Conservation (phyloP, 2,113 vertebrate species). For the Lamprotornis superbus region DNA sequence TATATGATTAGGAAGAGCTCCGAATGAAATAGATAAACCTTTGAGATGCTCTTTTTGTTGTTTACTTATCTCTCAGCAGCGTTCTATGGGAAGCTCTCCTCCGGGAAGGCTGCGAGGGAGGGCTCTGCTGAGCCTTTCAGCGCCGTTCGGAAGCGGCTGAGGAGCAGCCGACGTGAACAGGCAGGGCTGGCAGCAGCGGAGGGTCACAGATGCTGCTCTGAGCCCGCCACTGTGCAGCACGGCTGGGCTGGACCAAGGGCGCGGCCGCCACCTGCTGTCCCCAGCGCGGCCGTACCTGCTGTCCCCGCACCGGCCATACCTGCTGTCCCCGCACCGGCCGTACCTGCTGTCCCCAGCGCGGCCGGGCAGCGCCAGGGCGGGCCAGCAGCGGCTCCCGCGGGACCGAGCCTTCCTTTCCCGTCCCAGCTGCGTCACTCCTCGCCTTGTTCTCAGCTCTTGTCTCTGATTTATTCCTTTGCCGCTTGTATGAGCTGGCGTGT, state of each 20-base stretch:
- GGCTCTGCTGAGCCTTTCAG: background rate
- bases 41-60: background rate
- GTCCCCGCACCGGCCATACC: no score
- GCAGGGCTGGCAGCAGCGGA: background rate
- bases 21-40: background rate
- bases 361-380: no score
- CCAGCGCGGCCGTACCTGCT: no score
- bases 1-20: background rate
- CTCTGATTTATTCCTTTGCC: no score
- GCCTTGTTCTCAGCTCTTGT: fast-evolving
- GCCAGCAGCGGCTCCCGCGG: background rate
- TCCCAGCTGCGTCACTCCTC: fast-evolving
- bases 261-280: conserved; percentile 18
- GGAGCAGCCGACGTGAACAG: background rate
- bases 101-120: background rate
- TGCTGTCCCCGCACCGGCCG: no score
- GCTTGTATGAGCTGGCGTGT: fast-evolving
- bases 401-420: fast-evolving
- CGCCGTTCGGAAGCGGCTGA: background rate
- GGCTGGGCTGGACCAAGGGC: fast-evolving
- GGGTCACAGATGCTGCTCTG: background rate
- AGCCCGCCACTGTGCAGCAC: background rate
- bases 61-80: background rate
- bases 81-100: background rate
- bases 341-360: background rate